A percentile compares a stretch with the other conserved stretches of the same genome.
Conservation (phyloP, 2,113 vertebrate species). For the Pollachius pollachius region DNA sequence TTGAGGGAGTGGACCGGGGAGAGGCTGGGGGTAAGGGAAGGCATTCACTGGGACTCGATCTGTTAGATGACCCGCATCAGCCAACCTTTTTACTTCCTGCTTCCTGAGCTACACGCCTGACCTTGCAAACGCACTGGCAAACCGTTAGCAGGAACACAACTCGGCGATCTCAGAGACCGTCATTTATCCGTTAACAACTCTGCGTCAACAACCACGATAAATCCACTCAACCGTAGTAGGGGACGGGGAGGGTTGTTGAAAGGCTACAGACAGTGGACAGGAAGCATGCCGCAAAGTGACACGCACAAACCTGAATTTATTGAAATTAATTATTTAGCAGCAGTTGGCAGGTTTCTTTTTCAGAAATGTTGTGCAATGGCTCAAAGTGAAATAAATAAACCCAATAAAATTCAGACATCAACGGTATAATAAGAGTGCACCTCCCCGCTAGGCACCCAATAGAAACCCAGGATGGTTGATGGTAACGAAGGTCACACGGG, state of each 20-base stretch:
- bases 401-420: background rate
- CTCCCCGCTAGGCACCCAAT: too few species aligned
- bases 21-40: slow-evolving; percentile 40
- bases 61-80: slow-evolving; percentile 1
- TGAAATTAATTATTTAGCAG: background rate
- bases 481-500: too few species aligned
- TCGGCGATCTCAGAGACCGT: background rate
- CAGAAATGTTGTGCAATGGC: background rate
- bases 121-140: slow-evolving; percentile 34
- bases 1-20: too few species aligned
- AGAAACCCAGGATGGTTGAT: too few species aligned
- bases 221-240: background rate
- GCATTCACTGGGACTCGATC: slow-evolving; percentile 5
- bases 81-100: slow-evolving; percentile 49
- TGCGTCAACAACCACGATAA: background rate
- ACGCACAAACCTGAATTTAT: background rate
- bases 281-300: background rate
- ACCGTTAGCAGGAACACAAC: slow-evolving; percentile 21
- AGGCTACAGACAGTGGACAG: background rate
- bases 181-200: background rate
- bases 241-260: background rate
- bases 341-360: background rate
- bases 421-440: background rate
- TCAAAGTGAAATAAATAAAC: background rate
- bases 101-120: slow-evolving; percentile 39